Conservation (phyloP, 1,140 invertebrate genomes). For the Caenorhabditis remanei region DNA sequence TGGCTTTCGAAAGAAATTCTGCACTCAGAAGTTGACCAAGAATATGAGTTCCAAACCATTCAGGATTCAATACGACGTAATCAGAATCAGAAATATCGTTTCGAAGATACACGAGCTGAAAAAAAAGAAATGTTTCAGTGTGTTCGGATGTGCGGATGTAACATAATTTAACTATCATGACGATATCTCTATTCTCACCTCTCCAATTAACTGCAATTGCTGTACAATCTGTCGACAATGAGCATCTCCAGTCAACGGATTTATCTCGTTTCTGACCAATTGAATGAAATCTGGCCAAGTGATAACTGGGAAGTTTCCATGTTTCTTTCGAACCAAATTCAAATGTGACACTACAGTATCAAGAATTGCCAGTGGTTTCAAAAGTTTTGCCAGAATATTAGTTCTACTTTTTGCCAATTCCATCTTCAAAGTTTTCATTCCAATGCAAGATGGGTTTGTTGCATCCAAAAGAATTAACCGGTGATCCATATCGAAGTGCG, state of each 20-base stretch:
- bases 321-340: conserved; percentile 80
- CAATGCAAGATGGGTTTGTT: conserved; percentile 81
- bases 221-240: conserved; percentile 83
- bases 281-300: conserved; percentile 83
- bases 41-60: conserved; percentile 85
- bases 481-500: conserved; percentile 81
- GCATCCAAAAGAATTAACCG: conserved; percentile 82
- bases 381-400: conserved; percentile 79
- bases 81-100: conserved; percentile 81
- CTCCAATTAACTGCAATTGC: conserved; percentile 84
- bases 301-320: conserved; percentile 82
- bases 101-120: conserved; percentile 80
- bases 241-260: conserved; percentile 83
- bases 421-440: conserved; percentile 81
- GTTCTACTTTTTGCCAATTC: conserved; percentile 79
- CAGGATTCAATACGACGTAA: conserved; percentile 83
- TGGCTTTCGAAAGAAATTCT: conserved; percentile 82
- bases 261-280: conserved; percentile 82
- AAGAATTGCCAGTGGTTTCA: conserved; percentile 82
- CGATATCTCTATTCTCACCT: conserved; percentile 79
- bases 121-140: conserved; percentile 45
- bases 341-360: conserved; percentile 82
- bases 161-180: no score
- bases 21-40: conserved; percentile 84
- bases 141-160: no score